Base-by-base conservation (phyloP, 2,888 invertebrate genomes). In the Lymantria monacha region DNA sequence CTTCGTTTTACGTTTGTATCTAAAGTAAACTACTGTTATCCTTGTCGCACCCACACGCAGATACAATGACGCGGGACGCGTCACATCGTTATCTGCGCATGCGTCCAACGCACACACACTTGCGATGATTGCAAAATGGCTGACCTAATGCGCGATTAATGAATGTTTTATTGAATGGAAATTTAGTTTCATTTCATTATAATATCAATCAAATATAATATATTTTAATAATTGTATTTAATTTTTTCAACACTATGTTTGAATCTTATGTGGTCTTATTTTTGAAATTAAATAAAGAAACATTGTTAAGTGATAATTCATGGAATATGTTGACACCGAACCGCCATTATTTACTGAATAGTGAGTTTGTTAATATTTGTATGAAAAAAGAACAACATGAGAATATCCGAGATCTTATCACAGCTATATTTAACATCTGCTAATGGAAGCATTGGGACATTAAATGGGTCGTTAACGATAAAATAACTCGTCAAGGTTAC, bases 71-170 rank as follows among this genome's bases (percentile, higher is more conserved):
- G 68, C 66, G 22, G 64, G 59, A 46, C 66, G 65, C 72, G 69
- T 66, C 70, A 66, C 49, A 57, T 57, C 55, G 13, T 12, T 13
- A 13, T 8, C 42, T 63, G 59, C 54, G 70, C 74, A 68, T 61
- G 59, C 66, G 63, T 33, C 61, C 42, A n/a, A 42, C 22, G 12
- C 13, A 42, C 30, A 30, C 70, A 63, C 64, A 56, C 62, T 55
- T 54, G 57, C 66, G 60, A 66, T 63, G 68, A 69, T 77, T 74
- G 78, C 82, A 81, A 83, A 79, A 82, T 81, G 81, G 81, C 83
- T 70, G 72, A 74, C 66, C 68, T 72, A 64, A 71, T 67, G 61
- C 67, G 58, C 55, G 51, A 61, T 63, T 38, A 36, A 10, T 11
- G n/a, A 12, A 38, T 3, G 11, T 38, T 38, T 12, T 38, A 13